Percentiles rank a stretch among this genome's conserved stretches.
Conservation (phyloP, 1,140 invertebrate species). For the Hirudo medicinalis region DNA sequence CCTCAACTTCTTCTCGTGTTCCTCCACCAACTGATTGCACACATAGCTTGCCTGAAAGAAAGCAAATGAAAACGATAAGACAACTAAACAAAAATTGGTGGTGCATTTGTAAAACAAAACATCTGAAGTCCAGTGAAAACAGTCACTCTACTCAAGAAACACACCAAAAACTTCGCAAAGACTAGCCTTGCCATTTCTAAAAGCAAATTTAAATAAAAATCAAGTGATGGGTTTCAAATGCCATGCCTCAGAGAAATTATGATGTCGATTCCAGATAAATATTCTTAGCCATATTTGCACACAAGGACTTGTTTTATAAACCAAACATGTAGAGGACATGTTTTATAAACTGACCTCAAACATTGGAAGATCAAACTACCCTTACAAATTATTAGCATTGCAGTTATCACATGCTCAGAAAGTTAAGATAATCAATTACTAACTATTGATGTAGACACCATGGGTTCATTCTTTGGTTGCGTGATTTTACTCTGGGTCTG, state of each 20-base stretch:
- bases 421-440: too few species aligned
- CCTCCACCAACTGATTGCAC: not conserved
- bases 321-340: too few species aligned
- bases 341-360: too few species aligned
- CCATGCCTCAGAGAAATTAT: too few species aligned
- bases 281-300: too few species aligned
- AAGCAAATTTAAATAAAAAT: not conserved
- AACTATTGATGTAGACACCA: slow-evolving; percentile 3
- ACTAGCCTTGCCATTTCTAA: not conserved
- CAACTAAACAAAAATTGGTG: not conserved
- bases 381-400: too few species aligned
- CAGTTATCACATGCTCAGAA: too few species aligned
- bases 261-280: too few species aligned
- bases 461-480: not conserved
- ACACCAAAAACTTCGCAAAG: not conserved
- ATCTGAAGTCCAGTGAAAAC: not conserved
- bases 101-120: not conserved
- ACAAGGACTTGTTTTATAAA: too few species aligned
- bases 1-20: not conserved
- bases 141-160: not conserved
- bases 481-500: not conserved
- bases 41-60: not conserved
- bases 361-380: too few species aligned
- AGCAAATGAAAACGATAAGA: not conserved
- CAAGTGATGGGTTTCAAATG: too few species aligned